phyloP scores from a whole-genome alignment of 2,888 invertebrate genomes.

The Lasioglossum lativentre region DNA sequence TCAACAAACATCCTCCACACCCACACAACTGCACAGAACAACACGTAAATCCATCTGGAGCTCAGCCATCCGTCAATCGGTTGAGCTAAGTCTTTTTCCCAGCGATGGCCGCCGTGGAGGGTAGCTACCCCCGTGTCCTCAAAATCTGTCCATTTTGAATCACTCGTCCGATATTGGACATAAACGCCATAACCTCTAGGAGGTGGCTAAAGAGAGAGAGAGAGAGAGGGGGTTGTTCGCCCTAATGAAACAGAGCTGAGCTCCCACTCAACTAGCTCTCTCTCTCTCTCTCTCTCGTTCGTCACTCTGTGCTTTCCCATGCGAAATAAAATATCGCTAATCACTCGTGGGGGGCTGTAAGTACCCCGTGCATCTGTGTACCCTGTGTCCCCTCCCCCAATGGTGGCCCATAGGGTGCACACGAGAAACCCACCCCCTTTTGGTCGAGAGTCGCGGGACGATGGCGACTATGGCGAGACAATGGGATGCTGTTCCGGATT shows the following conservation, averaged over 20 bases:
- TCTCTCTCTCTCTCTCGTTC: conserved; percentile 69
- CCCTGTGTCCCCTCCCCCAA: conserved; percentile 50
- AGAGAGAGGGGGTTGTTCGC: conserved; percentile 51
- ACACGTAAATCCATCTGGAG: background rate
- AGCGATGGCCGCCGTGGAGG: background rate
- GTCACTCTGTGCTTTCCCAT: conserved; percentile 85
- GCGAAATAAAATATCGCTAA: conserved; percentile 85
- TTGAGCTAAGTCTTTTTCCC: conserved; percentile 5
- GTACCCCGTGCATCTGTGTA: conserved; percentile 75
- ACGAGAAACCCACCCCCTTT: conserved; percentile 24
- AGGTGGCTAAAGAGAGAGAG: conserved; percentile 35
- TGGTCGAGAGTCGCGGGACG: conserved; percentile 41
- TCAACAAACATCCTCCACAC: background rate
- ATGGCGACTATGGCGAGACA: conserved; percentile 63
- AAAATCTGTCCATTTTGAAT: conserved; percentile 74
- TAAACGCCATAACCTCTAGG: conserved; percentile 73
- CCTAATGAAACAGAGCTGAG: conserved; percentile 83
- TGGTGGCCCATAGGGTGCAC: conserved; percentile 15
- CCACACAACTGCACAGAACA: background rate
- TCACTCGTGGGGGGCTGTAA: conserved; percentile 82
- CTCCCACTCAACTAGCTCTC: conserved; percentile 84
- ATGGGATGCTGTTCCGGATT: conserved; percentile 57
- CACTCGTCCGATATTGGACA: conserved; percentile 78
- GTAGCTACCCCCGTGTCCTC: conserved; percentile 16
- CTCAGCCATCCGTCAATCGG: background rate